Percentiles rank a stretch among this genome's conserved stretches.
Evolutionary conservation across 2,797 vertebrate species (phyloP).

Genomic region (Oreochromis mossambicus): DNA sequence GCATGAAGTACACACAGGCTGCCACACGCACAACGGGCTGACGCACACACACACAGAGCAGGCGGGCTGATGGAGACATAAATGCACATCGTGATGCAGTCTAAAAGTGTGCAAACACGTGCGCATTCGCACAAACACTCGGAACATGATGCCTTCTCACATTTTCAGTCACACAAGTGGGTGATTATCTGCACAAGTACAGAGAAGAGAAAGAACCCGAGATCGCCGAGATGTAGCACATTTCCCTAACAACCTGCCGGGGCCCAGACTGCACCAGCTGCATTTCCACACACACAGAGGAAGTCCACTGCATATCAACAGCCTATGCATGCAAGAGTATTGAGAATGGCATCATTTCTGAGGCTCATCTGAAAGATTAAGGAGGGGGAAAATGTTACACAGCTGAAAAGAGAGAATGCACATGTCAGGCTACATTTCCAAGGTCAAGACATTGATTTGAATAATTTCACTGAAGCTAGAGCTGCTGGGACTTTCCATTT

Average conservation of each 20-base stretch:
- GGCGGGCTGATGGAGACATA: neutral
- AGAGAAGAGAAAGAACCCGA: slow-evolving; percentile 47
- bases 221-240: slow-evolving; percentile 38
- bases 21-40: neutral
- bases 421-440: neutral
- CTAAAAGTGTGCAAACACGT: slow-evolving; percentile 31
- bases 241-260: slow-evolving; percentile 37
- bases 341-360: neutral
- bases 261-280: slow-evolving; percentile 24
- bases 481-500: neutral
- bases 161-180: slow-evolving; percentile 49
- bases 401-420: neutral
- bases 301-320: slow-evolving; percentile 37
- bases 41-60: neutral
- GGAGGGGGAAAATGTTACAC: neutral
- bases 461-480: neutral
- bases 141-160: slow-evolving; percentile 33
- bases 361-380: neutral
- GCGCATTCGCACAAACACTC: neutral
- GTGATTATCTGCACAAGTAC: slow-evolving; percentile 56
- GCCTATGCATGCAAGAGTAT: neutral
- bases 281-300: neutral
- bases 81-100: slow-evolving; percentile 30
- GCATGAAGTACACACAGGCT: slow-evolving; percentile 32
- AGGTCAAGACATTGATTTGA: slow-evolving; percentile 27